These are phyloP conservation scores for Sorex araneus DNA, from an alignment of 2,113 vertebrate genomes.

Conservation along the genomic window DNA sequence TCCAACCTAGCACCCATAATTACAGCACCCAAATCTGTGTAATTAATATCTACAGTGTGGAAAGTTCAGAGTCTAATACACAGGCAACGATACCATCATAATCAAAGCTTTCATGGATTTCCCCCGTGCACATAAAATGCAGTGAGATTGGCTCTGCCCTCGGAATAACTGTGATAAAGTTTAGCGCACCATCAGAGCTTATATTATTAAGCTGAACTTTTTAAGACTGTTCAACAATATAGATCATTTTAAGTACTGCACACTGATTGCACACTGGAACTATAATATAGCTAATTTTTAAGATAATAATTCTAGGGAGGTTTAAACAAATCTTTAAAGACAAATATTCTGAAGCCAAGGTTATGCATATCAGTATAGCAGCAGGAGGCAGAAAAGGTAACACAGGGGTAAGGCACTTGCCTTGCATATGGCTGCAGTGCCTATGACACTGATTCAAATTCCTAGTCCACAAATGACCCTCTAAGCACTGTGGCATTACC, in stretches of 20 bases:
- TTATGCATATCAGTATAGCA: neutral
- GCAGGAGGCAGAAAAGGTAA: no score
- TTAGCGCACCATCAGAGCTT: constrained; percentile 6
- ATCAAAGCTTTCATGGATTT: no score
- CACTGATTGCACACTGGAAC: neutral
- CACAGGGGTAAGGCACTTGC: no score
- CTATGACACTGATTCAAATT: no score
- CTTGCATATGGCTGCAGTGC: no score
- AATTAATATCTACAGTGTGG: no score
- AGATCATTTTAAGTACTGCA: constrained; percentile 45
- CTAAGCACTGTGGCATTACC: no score
- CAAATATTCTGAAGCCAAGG: neutral
- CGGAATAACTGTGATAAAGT: neutral
- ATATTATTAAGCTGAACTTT: constrained; percentile 32
- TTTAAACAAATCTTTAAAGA: neutral
- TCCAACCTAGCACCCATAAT: no score
- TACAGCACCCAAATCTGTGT: no score
- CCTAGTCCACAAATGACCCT: no score
- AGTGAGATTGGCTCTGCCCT: neutral
- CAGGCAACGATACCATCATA: no score
- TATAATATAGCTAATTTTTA: constrained; percentile 47
- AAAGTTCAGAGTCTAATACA: no score
- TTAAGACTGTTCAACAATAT: neutral
- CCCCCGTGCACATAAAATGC: neutral
- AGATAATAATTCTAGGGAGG: neutral